Evolutionary conservation across 2,888 invertebrate species (phyloP).

Genomic region (Ochropacha duplaris): DNA sequence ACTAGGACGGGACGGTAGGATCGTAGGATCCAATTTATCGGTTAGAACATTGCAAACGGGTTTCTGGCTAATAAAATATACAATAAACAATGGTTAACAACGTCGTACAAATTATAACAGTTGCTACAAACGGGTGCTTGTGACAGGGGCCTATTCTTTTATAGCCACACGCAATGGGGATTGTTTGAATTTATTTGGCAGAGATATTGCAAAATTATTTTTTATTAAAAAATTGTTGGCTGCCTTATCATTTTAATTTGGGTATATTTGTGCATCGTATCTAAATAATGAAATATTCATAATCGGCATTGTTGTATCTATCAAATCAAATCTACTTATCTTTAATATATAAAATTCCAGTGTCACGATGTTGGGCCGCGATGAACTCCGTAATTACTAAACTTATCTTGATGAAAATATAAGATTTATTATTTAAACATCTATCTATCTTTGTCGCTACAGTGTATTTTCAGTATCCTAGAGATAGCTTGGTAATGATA

Average conservation of each 20-base stretch:
- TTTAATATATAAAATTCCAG: too few species aligned
- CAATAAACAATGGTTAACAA: slow-evolving; percentile 54
- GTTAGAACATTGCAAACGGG: slow-evolving; percentile 41
- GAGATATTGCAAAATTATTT: not conserved
- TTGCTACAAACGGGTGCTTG: slow-evolving; percentile 36
- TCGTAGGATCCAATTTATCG: slow-evolving; percentile 51
- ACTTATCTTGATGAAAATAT: too few species aligned
- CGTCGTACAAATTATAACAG: slow-evolving; percentile 54
- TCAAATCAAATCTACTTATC: too few species aligned
- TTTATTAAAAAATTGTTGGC: not conserved
- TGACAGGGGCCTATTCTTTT: slow-evolving; percentile 9
- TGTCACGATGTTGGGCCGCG: too few species aligned
- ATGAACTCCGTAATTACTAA: too few species aligned
- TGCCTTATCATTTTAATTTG: not conserved
- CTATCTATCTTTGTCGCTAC: too few species aligned
- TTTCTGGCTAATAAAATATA: slow-evolving; percentile 56
- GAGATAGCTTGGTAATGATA: not conserved
- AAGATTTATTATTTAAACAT: too few species aligned
- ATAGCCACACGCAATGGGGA: not conserved
- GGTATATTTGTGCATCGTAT: not conserved
- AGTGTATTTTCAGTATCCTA: too few species aligned
- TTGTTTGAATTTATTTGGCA: slow-evolving; percentile 1
- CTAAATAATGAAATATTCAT: too few species aligned
- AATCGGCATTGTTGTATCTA: too few species aligned
- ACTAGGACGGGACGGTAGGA: slow-evolving; percentile 22